Conservation (phyloP, 2,888 invertebrate species). For the Agrotis segetum region DNA sequence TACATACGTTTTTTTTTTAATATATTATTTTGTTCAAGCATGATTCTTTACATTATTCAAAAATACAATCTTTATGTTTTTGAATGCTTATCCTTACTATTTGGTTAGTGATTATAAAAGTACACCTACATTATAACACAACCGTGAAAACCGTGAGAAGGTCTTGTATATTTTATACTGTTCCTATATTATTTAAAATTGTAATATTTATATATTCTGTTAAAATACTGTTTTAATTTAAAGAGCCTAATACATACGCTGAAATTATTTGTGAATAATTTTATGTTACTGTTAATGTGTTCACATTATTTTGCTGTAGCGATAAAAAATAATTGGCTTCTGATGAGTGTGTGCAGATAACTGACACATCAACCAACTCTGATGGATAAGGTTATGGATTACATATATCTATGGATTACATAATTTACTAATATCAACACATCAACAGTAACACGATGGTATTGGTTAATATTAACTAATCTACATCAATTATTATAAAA, state of each 20-base stretch:
- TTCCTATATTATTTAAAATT: conserved; percentile 33
- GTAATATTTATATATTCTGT: conserved; percentile 10
- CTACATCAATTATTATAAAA: conserved; percentile 47
- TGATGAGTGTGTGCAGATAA: conserved; percentile 4
- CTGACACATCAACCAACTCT: conserved; percentile 7
- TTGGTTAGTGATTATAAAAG: conserved; percentile 53
- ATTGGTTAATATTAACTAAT: conserved; percentile 26
- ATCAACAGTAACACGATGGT: conserved; percentile 30
- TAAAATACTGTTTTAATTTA: conserved; percentile 25
- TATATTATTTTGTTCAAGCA: conserved; percentile 22
- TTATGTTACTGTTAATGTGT: conserved; percentile 25
- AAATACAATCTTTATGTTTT: conserved; percentile 28
- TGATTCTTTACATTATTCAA: conserved; percentile 21
- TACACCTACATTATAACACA: conserved; percentile 70
- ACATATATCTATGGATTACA: neutral
- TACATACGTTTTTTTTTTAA: conserved; percentile 3
- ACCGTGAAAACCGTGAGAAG: conserved; percentile 73
- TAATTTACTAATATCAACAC: conserved; percentile 16
- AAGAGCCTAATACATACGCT: conserved; percentile 1
- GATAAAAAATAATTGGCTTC: conserved; percentile 19
- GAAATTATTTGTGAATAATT: conserved; percentile 16
- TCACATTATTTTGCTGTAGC: neutral
- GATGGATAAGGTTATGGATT: neutral
- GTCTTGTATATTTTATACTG: conserved; percentile 53
- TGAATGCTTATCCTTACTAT: conserved; percentile 37